These are phyloP conservation scores for Ceyx cyanopectus DNA, from an alignment of 2,113 vertebrate species.

Conservation along the genomic window DNA sequence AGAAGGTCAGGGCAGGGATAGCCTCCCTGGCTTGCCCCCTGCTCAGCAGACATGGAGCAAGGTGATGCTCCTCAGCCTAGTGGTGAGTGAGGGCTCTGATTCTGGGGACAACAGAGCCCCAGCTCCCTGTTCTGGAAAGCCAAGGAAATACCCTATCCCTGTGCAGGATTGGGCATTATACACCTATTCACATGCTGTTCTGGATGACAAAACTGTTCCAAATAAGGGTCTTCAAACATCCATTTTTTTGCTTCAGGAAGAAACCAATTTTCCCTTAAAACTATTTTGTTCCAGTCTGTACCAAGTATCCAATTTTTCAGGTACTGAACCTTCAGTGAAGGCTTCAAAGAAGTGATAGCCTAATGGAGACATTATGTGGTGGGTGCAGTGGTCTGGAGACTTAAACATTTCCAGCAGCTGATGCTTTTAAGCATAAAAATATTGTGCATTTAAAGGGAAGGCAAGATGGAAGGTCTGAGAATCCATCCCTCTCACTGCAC, in stretches of 20 bases:
- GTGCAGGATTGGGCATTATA: neutral
- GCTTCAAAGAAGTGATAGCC: neutral
- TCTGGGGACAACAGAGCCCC: neutral
- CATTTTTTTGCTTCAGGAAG: neutral
- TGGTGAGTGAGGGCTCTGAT: neutral
- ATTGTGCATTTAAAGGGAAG: neutral
- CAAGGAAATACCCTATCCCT: neutral
- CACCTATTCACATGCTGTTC: neutral
- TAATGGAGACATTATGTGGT: rapidly evolving
- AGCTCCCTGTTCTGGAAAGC: neutral
- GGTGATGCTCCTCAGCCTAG: rapidly evolving
- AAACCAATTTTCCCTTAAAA: neutral
- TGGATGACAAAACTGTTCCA: neutral
- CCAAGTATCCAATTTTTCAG: neutral
- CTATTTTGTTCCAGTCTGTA: neutral
- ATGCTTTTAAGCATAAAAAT: neutral
- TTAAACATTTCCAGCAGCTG: neutral
- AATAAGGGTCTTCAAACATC: neutral
- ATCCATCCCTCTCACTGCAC: neutral
- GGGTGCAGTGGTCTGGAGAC: neutral
- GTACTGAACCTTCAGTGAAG: neutral
- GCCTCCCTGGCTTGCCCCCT: rapidly evolving
- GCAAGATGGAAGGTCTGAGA: neutral
- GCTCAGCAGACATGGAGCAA: neutral
- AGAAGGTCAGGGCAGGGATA: rapidly evolving